phyloP scores from a whole-genome alignment of 2,797 vertebrate genomes.

The Echiichthys vipera region DNA sequence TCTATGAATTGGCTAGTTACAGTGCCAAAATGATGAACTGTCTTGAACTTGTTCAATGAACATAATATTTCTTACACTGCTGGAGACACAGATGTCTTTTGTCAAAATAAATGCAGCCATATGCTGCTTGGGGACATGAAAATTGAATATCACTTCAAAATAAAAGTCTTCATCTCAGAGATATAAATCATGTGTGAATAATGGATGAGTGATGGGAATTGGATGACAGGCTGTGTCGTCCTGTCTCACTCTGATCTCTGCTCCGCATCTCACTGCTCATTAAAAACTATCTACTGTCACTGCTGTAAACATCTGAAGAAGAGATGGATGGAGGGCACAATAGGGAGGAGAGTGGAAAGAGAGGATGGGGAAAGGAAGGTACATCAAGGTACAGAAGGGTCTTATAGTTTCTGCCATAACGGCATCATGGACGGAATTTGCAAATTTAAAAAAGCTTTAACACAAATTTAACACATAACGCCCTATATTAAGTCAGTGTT shows the following conservation, averaged over 20 bases:
- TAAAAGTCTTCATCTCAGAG: slow-evolving; percentile 71
- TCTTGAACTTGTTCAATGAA: not conserved
- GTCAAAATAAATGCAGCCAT: slow-evolving; percentile 69
- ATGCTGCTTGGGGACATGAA: slow-evolving; percentile 54
- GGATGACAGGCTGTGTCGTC: slow-evolving; percentile 74
- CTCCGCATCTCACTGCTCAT: slow-evolving; percentile 77
- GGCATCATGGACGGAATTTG: slow-evolving; percentile 2
- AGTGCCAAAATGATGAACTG: not conserved
- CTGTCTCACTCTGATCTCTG: slow-evolving; percentile 76
- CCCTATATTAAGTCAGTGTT: too few species aligned
- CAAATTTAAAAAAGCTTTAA: too few species aligned
- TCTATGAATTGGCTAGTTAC: too few species aligned
- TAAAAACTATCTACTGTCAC: slow-evolving; percentile 74
- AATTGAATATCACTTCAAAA: slow-evolving; percentile 76
- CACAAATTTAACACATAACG: too few species aligned
- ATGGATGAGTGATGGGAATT: slow-evolving; percentile 81
- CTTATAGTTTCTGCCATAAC: too few species aligned
- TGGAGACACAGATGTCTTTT: slow-evolving; percentile 56
- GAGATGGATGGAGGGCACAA: slow-evolving; percentile 44
- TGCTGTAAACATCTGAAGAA: slow-evolving; percentile 45
- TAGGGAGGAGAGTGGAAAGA: slow-evolving; percentile 29
- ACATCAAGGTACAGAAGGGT: too few species aligned
- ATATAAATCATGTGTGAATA: slow-evolving; percentile 76
- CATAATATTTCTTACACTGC: slow-evolving; percentile 22
- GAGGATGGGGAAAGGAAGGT: not conserved